A percentile compares a stretch with the other conserved stretches of the same genome.
Evolutionary conservation across 2,888 invertebrate genomes (phyloP).

Genomic region (Rhabditoides inermis): DNA sequence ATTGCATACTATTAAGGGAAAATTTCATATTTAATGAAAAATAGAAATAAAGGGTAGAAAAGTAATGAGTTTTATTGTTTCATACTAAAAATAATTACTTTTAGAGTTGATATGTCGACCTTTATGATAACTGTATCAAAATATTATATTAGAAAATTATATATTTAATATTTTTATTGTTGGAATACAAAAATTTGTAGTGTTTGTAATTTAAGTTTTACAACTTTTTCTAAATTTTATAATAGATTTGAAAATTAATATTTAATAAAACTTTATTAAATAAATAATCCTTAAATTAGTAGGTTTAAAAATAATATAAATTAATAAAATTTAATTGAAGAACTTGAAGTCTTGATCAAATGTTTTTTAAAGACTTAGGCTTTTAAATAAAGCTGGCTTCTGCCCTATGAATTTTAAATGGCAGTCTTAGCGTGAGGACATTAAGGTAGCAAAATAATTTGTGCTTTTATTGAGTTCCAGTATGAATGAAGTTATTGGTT

Average conservation of each 20-base stretch:
- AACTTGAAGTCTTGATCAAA: conserved; percentile 52
- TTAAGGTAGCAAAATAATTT: conserved; percentile 74
- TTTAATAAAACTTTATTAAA: conserved; percentile 22
- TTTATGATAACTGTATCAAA: conserved; percentile 29
- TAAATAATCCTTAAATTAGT: conserved; percentile 26
- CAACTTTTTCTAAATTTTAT: conserved; percentile 22
- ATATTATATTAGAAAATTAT: conserved; percentile 34
- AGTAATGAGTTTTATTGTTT: conserved; percentile 28
- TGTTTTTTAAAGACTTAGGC: conserved; percentile 41
- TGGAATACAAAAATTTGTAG: conserved; percentile 28
- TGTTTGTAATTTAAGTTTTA: conserved; percentile 30
- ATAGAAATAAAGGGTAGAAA: conserved; percentile 29
- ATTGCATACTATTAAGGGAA: conserved; percentile 60
- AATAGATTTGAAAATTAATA: conserved; percentile 9
- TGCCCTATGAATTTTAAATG: conserved; percentile 71
- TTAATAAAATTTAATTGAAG: conserved; percentile 27
- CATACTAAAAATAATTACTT: conserved; percentile 27
- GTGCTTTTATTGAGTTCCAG: conserved; percentile 72
- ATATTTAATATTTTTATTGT: conserved; percentile 14
- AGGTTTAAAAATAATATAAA: conserved; percentile 20
- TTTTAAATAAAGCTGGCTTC: conserved; percentile 64
- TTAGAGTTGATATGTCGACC: conserved; percentile 32
- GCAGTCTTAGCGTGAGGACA: conserved; percentile 72
- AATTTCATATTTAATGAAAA: conserved; percentile 24
- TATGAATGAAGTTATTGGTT: conserved; percentile 61